Percentiles rank a stretch among this genome's conserved stretches.
Evolutionary conservation across 2,888 invertebrate species (phyloP).

Genomic region (Metallyticus violacea): DNA sequence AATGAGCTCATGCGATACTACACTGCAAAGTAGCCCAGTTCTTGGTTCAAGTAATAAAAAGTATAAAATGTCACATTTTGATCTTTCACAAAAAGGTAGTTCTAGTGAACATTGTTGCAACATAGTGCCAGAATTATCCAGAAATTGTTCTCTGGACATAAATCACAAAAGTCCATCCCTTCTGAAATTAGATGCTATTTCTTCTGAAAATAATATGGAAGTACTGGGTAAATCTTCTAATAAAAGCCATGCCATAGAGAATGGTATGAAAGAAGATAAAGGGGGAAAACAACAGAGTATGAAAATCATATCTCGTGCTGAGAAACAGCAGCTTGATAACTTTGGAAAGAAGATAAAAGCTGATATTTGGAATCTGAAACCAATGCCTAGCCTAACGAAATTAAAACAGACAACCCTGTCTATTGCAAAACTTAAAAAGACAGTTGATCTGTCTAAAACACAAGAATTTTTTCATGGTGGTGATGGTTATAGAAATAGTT

Average conservation of each 20-base stretch:
- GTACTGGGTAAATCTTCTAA: too few species aligned
- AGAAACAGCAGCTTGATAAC: neutral
- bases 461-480: slow-evolving; percentile 19
- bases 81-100: neutral
- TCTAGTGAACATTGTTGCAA: neutral
- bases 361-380: slow-evolving; percentile 18
- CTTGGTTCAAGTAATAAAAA: neutral
- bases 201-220: neutral
- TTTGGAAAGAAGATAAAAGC: neutral
- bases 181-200: neutral
- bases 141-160: neutral
- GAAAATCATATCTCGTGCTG: neutral
- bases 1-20: neutral
- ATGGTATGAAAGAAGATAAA: too few species aligned
- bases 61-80: neutral
- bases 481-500: neutral
- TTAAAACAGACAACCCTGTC: slow-evolving; percentile 14
- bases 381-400: neutral
- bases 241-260: too few species aligned
- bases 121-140: neutral
- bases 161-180: neutral
- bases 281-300: neutral
- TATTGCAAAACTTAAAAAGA: neutral
- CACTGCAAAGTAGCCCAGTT: neutral
- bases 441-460: slow-evolving; percentile 1